Evolutionary conservation across 2,113 vertebrate genomes (phyloP), one percentile per base, ranked within the genome.

Genomic region (Heterochromis multidens): DNA sequence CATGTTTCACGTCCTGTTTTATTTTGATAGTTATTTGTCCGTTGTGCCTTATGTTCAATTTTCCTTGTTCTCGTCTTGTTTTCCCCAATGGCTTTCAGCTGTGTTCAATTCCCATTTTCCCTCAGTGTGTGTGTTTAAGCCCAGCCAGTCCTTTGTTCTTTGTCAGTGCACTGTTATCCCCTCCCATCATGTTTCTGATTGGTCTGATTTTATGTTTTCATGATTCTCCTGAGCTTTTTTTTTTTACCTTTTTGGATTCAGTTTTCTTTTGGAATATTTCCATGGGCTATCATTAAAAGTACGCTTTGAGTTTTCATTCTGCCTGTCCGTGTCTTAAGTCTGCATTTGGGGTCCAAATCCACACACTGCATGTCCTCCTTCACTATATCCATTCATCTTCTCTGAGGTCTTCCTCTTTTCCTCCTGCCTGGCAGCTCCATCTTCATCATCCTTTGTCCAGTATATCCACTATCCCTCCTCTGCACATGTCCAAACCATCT

Each of bases 401-500:
- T 60, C 29, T 29, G 7, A 60, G 58, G 58, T 29, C 58, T 31
- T 60, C 25, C 59, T 19, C 59, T 61, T 61, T 61, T 61, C 16
- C 59, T 31, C n/a, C n/a, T n/a, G n/a, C n/a, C n/a, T n/a, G n/a
- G n/a, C n/a, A n/a, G 31, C 33, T 35, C 33, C 33, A 5, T 35
- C 33, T 35, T 35, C 7, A 35, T 2, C 33, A 35, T 35, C 33
- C 0, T 61, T 31, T 61, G 59, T 33, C 59, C 29, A 21, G 5
- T 61, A 61, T 21, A 11, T 21, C 29, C 6, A 21, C 11, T 1
- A 11, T 61, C 29, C 59, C 29, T 61, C 3, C 29, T 0, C 29
- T 61, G 17, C 59, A 61, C 59, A 0, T n/a, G 25, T 1, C 3
- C 40, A 3, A 13, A 60, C 3, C 17, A 33, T 21, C 0, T 33